These are phyloP conservation scores for Xanthostigma xanthostigma DNA, from an alignment of 2,888 invertebrate species.

Conservation along the genomic window DNA sequence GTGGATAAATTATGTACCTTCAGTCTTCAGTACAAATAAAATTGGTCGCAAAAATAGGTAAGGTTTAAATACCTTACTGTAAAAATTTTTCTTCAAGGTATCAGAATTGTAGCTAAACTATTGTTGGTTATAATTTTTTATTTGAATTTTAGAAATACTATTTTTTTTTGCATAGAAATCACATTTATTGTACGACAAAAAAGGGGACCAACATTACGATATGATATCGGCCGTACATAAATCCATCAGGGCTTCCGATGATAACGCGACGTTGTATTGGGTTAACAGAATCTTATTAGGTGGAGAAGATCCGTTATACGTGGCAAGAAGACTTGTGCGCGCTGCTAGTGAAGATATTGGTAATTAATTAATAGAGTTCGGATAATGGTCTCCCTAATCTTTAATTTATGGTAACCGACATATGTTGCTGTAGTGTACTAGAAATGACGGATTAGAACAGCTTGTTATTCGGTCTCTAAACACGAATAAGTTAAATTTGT, in stretches of 20 bases:
- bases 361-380: conserved; percentile 18
- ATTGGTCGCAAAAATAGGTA: no score
- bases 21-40: no score
- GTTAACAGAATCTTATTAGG: conserved; percentile 60
- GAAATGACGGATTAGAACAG: no score
- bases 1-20: no score
- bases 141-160: background rate
- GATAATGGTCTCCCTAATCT: background rate
- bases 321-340: conserved; percentile 59
- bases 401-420: conserved; percentile 13
- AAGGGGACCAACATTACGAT: conserved; percentile 74
- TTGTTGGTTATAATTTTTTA: background rate
- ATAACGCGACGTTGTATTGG: conserved; percentile 72
- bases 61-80: no score
- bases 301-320: conserved; percentile 66
- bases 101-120: background rate
- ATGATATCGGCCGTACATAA: conserved; percentile 71
- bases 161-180: conserved; percentile 37
- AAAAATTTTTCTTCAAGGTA: no score
- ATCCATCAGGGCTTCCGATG: conserved; percentile 65
- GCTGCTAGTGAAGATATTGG: conserved; percentile 69
- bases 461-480: no score
- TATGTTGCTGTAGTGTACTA: background rate
- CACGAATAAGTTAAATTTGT: no score
- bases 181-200: conserved; percentile 61